Base-by-base conservation (phyloP, 2,888 invertebrate genomes). In the Drosophila siamana region DNA sequence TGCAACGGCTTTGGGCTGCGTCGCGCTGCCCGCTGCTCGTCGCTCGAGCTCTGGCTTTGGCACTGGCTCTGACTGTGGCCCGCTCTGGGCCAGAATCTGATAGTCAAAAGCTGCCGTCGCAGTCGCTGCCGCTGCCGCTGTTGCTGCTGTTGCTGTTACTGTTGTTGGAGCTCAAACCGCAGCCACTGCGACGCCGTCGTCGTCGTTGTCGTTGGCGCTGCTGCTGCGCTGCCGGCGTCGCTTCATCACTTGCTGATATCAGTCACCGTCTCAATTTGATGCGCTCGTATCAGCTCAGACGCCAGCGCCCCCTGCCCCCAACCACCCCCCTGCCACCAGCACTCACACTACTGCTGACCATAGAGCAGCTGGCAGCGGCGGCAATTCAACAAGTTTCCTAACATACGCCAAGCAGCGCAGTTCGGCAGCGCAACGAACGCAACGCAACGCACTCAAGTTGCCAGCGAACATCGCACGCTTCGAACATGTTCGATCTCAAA, bases 341-440 rank as follows among this genome's bases (percentile, higher is more conserved):
- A n/a, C 46, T 19, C 51, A 9, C 30, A 41, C 9, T 16, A 26
- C 26, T 5, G 26, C 24, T 24, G 24, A 24, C 24, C 24, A 50
- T 8, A 11, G 6, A 56, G 65, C 48, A 50, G 78, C n/a, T n/a
- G n/a, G n/a, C n/a, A n/a, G n/a, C n/a, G n/a, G n/a, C 73, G 72
- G 28, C 77, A 78, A 70, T 48, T 69, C 78, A 77, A 77, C 71
- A 68, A 65, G 78, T 82, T 82, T 64, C 62, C 76, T n/a, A n/a
- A n/a, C 51, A 50, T 46, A 9, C 28, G 33, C n/a, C 11, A 30
- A 75, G 52, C 74, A 61, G 74, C 64, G 67, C 28, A 28, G 28
- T 28, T n/a, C n/a, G n/a, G n/a, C n/a, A n/a, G n/a, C n/a, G n/a
- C n/a, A n/a, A n/a, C n/a, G n/a, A 11, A 11, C 64, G 75, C 72